Conservation (phyloP, 2,113 vertebrate species). For the Eptesicus fuscus region DNA sequence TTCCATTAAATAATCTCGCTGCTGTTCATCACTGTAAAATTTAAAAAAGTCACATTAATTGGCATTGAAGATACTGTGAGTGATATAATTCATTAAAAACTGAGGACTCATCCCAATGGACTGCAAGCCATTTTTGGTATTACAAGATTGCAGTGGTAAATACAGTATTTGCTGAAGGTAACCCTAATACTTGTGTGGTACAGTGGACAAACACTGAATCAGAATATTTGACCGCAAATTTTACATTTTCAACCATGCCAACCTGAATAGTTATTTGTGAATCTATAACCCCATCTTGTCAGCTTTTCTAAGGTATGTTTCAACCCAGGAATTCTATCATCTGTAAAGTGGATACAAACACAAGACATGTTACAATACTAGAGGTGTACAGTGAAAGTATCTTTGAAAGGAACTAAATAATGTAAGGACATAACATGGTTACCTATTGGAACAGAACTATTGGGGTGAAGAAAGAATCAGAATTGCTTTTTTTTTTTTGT, state of each 20-base stretch:
- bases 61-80: constrained; percentile 10
- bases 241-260: neutral
- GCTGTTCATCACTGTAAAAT: constrained; percentile 94
- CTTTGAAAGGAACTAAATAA: neutral
- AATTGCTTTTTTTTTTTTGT: neutral
- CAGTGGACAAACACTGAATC: neutral
- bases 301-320: neutral
- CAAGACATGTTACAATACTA: neutral
- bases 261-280: neutral
- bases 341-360: neutral
- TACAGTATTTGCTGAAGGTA: neutral
- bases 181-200: neutral
- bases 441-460: neutral
- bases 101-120: neutral
- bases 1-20: constrained; percentile 98
- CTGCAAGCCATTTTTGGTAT: neutral
- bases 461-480: neutral
- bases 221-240: neutral
- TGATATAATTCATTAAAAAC: neutral
- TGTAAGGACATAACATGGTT: neutral
- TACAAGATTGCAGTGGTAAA: neutral
- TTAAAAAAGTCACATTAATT: constrained; percentile 69
- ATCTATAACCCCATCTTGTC: neutral
- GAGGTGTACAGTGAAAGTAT: neutral
- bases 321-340: neutral